Base-by-base conservation (phyloP, 2,888 invertebrate genomes). In the Coenonympha arcania region DNA sequence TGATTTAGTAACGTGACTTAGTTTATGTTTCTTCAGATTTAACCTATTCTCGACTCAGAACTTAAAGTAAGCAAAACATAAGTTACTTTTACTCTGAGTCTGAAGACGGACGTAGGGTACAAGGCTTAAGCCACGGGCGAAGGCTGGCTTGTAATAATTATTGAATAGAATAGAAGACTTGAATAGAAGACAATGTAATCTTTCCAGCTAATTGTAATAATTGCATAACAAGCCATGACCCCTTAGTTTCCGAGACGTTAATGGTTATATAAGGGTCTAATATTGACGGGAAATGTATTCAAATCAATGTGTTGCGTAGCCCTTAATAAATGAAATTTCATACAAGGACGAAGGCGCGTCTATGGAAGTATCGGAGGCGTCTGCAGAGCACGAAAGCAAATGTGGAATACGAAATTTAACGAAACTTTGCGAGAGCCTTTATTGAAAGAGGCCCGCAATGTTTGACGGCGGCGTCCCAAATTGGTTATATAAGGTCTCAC, bases 321-420 rank as follows among this genome's bases (percentile, higher is more conserved):
- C 73, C 73, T 74, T 73, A 75, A 71, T 69, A 77, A 80, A 81
- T 78, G 68, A 63, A 66, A 62, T 59, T 62, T 58, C 36, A 28
- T 56, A 43, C 51, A 68, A 73, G 63, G 60, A 57, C 60, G 56
- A 45, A 49, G 55, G 56, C 47, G 31, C 57, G 58, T 58, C 60
- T 57, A 61, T 58, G 60, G 55, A 46, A 50, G 52, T 45, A 44
- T 58, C 45, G 52, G 44, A 48, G 48, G 46, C 55, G 58, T 54
- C 54, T 50, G 54, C 57, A 65, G 66, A 65, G 62, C 6, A 8
- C 62, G 62, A 50, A 4, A 58, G 58, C 54, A 56, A 58, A 56
- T 58, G 59, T 61, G 54, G 67, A 64, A 67, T 65, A 65, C 64
- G 57, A 66, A 69, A 66, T 66, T 65, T 57, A 53, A 49, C 54